Percentiles rank a stretch among this genome's conserved stretches.
Conservation (phyloP, 2,797 vertebrate genomes). For the Enoplosus armatus region DNA sequence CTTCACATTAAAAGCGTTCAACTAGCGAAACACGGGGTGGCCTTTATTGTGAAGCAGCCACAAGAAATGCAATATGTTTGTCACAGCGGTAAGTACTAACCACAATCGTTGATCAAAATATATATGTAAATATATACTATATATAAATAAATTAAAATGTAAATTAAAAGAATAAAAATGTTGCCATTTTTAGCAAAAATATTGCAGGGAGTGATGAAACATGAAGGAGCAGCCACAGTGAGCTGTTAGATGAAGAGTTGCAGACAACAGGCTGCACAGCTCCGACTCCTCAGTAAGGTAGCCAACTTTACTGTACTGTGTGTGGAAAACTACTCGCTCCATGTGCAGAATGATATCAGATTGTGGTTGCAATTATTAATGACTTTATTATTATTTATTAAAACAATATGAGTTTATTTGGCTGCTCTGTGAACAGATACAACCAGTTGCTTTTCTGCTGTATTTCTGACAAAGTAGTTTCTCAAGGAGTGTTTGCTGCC, state of each 20-base stretch:
- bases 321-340: neutral
- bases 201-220: neutral
- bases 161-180: no score
- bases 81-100: neutral
- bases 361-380: no score
- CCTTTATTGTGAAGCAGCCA: neutral
- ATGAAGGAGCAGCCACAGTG: neutral
- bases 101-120: neutral
- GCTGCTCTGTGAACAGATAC: neutral
- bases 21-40: neutral
- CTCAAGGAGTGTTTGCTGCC: neutral
- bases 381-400: neutral
- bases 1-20: neutral
- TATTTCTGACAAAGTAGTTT: neutral
- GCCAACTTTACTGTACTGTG: neutral
- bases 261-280: neutral
- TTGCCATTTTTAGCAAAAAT: conserved; percentile 9
- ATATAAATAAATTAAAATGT: no score
- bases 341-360: neutral
- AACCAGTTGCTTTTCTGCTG: neutral
- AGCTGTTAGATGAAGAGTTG: neutral
- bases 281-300: neutral
- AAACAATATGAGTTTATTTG: neutral
- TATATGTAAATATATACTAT: no score
- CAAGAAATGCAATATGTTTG: neutral